A percentile compares a stretch with the other conserved stretches of the same genome.
phyloP scores from a whole-genome alignment of 1,140 invertebrate species.

The Listronotus oregonensis region DNA sequence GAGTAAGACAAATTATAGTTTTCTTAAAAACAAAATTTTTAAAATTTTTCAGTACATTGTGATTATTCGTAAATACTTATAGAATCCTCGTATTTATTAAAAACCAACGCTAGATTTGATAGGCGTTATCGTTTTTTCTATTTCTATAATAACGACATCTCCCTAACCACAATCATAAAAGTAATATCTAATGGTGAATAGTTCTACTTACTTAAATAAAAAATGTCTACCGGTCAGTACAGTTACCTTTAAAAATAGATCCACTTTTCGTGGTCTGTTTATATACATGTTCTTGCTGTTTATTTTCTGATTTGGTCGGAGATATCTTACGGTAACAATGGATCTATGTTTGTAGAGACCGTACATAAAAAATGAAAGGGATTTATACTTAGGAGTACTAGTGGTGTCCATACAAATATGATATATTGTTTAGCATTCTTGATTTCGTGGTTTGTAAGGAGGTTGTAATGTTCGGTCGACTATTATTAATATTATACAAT shows the following conservation, averaged over 20 bases:
- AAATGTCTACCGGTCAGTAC: not conserved
- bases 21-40: too few relatives aligned
- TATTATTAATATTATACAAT: too few relatives aligned
- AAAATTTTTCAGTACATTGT: too few relatives aligned
- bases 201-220: not conserved
- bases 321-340: conserved; percentile 23
- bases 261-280: conserved; percentile 23
- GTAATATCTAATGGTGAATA: conserved; percentile 1
- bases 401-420: too few relatives aligned
- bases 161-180: not conserved
- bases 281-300: conserved; percentile 17
- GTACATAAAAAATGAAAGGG: conserved; percentile 22
- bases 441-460: too few relatives aligned
- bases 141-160: not conserved
- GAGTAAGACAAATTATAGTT: too few relatives aligned
- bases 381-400: not conserved
- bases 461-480: too few relatives aligned
- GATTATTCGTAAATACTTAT: too few relatives aligned
- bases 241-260: conserved; percentile 25
- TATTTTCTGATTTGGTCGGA: conserved; percentile 7
- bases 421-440: too few relatives aligned
- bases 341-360: conserved; percentile 19
- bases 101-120: too few relatives aligned
- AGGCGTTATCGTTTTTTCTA: too few relatives aligned
- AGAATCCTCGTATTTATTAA: too few relatives aligned